Conservation (phyloP, 1,140 invertebrate genomes). For the Centruroides sculpturatus region DNA sequence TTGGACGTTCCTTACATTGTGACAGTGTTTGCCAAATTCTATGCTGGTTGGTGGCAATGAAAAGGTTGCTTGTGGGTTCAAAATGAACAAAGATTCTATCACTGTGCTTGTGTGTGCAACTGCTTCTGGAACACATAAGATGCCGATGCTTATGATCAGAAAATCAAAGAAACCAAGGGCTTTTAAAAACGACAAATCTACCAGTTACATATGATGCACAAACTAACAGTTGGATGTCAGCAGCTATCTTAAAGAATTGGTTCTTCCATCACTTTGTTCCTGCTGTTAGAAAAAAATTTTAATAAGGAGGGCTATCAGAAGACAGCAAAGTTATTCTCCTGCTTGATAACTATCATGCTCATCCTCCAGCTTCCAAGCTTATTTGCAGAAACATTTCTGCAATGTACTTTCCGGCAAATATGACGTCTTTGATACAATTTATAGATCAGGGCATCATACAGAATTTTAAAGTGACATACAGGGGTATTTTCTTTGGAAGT, state of each 20-base stretch:
- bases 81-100: not conserved
- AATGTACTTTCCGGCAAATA: not conserved
- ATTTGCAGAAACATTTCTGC: constrained; percentile 1
- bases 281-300: not conserved
- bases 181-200: not conserved
- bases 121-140: constrained; percentile 1
- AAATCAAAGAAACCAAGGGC: not conserved
- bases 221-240: not conserved
- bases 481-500: not conserved
- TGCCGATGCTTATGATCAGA: not conserved
- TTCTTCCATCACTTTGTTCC: not conserved
- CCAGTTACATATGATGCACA: not conserved
- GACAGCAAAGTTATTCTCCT: not conserved
- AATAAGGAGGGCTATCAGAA: not conserved
- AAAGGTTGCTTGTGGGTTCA: too few relatives aligned
- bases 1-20: too few relatives aligned
- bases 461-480: not conserved
- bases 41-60: not conserved
- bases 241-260: not conserved
- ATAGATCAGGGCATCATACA: not conserved
- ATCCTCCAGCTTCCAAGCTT: not conserved
- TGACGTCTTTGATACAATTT: not conserved
- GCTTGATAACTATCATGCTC: not conserved
- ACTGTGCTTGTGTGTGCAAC: constrained; percentile 5
- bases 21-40: not conserved